These are phyloP conservation scores for Dendrocincla tyrannina DNA, from an alignment of 2,797 vertebrate species.

Conservation along the genomic window DNA sequence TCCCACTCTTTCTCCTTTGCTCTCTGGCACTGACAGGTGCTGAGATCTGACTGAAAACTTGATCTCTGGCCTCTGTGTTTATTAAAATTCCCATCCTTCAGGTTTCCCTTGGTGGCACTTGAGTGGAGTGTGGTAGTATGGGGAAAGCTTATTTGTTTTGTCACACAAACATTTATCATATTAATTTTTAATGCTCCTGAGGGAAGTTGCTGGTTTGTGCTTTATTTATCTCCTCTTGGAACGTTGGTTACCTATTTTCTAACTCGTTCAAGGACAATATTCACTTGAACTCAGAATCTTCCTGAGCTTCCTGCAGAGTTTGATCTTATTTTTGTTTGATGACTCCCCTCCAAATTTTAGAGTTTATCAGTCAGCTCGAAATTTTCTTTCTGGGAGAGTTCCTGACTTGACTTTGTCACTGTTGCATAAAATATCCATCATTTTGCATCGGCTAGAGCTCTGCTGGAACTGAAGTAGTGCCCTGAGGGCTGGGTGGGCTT, in stretches of 20 bases:
- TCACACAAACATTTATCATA: not conserved
- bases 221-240: not conserved
- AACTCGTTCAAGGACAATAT: not conserved
- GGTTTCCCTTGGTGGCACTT: not conserved
- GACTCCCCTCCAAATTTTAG: not conserved
- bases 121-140: not conserved
- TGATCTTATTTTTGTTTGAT: not conserved
- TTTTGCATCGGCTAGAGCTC: not conserved
- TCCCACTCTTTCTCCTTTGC: not conserved
- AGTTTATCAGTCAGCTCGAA: not conserved
- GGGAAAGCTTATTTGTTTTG: not conserved
- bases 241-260: not conserved
- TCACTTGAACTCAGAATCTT: not conserved
- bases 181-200: not conserved
- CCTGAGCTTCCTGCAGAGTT: not conserved
- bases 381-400: not conserved
- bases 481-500: not conserved
- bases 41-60: not conserved
- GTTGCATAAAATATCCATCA: not conserved
- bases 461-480: not conserved
- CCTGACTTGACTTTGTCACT: not conserved
- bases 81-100: not conserved
- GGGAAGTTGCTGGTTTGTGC: not conserved
- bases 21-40: not conserved
- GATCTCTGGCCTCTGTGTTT: not conserved